Evolutionary conservation across 1,140 invertebrate genomes (phyloP).

Genomic region (Drosophila ercepeae): DNA sequence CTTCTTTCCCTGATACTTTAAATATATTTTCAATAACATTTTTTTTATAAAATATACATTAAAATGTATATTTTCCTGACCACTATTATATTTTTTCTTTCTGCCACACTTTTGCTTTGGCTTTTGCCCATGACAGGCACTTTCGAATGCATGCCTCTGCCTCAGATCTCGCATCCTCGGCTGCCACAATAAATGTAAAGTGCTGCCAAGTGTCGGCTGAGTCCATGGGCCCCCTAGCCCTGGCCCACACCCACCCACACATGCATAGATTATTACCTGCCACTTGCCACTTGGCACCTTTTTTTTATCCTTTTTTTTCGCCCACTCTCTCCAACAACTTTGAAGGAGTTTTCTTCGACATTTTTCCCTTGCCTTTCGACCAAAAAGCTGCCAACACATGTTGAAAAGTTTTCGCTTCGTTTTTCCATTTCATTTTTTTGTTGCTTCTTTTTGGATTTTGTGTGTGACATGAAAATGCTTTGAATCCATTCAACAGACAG

Average conservation of each 20-base stretch:
- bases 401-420: slow-evolving; percentile 77
- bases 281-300: slow-evolving; percentile 79
- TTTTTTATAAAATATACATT: background rate
- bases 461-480: slow-evolving; percentile 76
- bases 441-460: background rate
- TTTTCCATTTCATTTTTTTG: slow-evolving; percentile 43
- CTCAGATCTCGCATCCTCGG: slow-evolving; percentile 19
- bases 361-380: slow-evolving; percentile 38
- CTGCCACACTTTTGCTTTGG: slow-evolving; percentile 32
- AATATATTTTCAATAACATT: background rate
- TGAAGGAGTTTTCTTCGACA: slow-evolving; percentile 67
- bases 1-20: background rate
- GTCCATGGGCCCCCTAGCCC: slow-evolving; percentile 19
- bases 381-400: slow-evolving; percentile 76
- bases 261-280: slow-evolving; percentile 81
- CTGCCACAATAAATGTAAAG: slow-evolving; percentile 81
- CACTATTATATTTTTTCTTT: background rate
- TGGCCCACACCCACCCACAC: slow-evolving; percentile 46
- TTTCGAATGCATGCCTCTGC: slow-evolving; percentile 62
- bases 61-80: background rate
- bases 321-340: slow-evolving; percentile 43
- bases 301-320: slow-evolving; percentile 25
- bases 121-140: slow-evolving; percentile 69
- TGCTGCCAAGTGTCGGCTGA: slow-evolving; percentile 71
- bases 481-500: slow-evolving; percentile 71